Base-by-base conservation (phyloP, 2,113 vertebrate genomes). In the Notarius quadriscutis region DNA sequence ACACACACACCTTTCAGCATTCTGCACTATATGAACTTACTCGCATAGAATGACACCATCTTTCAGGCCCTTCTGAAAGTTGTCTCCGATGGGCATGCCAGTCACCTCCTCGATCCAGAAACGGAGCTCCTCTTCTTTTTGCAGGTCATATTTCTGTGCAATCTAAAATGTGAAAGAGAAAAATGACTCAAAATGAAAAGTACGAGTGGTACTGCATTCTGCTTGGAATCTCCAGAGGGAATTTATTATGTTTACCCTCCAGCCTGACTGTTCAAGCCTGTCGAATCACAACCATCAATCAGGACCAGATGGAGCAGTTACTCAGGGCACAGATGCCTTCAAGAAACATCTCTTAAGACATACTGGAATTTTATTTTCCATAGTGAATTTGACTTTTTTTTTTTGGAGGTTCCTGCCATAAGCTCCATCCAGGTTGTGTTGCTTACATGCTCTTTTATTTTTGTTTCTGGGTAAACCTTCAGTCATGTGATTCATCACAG, bases 101-200 rank as follows among this genome's bases (percentile, higher is more conserved):
- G 97, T 99, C 81, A 97, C 96, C 90, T 99, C 98, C 90, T 99
- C 98, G 27, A 99, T 98, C 98, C 98, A 99, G 85, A 96, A 96
- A 62, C 97, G 96, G 11, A 99, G 97, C 91, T 99, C 98, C 87
- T 99, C 97, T 91, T 99, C 98, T 88, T 96, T 96, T 84, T 97
- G 97, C 22, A 94, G 88, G 89, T 99, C 98, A 91, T 99, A 99
- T 92, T 99, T 99, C 89, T 97, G 96, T 87, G 97, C 97, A 88
- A 99, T 99, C 98, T 99, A 93, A 41, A 89, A 94, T 87, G 94
- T 0, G 83, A 81, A 94, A 41, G 41, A 41, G 41, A 41, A 41
- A 41, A 41, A 41, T 41, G 41, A 41, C 41, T 41, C 41, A 41
- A 41, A 41, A 41, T 41, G 41, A 41, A 4, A 41, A 41, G 3